These are phyloP conservation scores for Chaetodon trifascialis DNA, from an alignment of 2,113 vertebrate species.

Conservation along the genomic window DNA sequence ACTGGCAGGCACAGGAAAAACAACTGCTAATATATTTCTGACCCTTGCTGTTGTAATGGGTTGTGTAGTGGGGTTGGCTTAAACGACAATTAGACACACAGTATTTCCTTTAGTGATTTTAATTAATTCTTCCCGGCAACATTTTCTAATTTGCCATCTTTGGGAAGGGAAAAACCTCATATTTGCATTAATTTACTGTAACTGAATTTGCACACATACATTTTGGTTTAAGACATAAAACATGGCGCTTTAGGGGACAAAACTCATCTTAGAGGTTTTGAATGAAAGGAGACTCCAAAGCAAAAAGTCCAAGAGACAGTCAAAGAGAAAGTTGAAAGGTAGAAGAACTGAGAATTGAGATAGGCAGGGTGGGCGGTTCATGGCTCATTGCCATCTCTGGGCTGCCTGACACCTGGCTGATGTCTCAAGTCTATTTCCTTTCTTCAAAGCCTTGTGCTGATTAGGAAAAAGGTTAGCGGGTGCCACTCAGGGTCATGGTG, in stretches of 20 bases:
- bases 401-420: slow-evolving; percentile 54
- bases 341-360: slow-evolving; percentile 45
- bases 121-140: not conserved
- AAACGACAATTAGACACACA: not conserved
- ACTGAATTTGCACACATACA: not conserved
- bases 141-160: not conserved
- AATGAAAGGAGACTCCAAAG: slow-evolving; percentile 41
- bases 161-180: not conserved
- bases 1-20: slow-evolving; percentile 25
- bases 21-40: slow-evolving; percentile 3
- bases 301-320: slow-evolving; percentile 33
- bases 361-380: slow-evolving; percentile 34
- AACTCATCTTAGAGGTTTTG: slow-evolving; percentile 14
- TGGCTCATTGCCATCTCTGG: slow-evolving; percentile 39
- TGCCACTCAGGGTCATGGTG: slow-evolving; percentile 68
- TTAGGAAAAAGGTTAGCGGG: slow-evolving; percentile 68
- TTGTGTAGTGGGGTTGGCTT: not conserved
- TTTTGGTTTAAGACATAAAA: not conserved
- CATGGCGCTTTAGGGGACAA: not conserved
- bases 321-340: slow-evolving; percentile 55
- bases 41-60: slow-evolving; percentile 14
- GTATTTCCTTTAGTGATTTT: not conserved
- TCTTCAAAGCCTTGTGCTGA: slow-evolving; percentile 74
- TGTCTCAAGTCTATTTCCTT: slow-evolving; percentile 59
- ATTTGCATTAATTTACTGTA: not conserved